Evolutionary conservation across 1,140 invertebrate species (phyloP).

Genomic region (Saxidomus purpurata): DNA sequence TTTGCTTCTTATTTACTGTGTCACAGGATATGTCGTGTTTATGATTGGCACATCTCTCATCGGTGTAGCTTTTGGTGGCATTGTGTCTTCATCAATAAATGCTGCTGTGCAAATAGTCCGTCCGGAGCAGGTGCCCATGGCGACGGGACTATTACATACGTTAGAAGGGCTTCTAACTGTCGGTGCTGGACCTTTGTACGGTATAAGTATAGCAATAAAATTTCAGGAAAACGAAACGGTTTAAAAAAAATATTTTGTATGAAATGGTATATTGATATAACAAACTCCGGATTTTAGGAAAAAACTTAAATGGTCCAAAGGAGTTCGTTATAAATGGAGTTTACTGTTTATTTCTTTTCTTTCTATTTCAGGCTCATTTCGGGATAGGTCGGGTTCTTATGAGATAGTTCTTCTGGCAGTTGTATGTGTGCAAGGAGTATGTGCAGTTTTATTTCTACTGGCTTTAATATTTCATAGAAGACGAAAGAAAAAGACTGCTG

Average conservation of each 20-base stretch:
- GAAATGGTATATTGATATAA: no score
- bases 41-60: background rate
- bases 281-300: no score
- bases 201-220: background rate
- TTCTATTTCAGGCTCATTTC: background rate
- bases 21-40: background rate
- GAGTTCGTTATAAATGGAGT: no score
- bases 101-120: background rate
- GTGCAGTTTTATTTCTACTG: background rate
- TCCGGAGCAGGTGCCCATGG: background rate
- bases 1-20: background rate
- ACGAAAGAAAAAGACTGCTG: background rate
- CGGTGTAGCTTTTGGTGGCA: background rate
- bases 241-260: no score
- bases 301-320: no score
- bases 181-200: background rate
- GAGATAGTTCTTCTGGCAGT: background rate
- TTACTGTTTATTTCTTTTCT: no score
- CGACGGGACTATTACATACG: background rate
- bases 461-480: background rate
- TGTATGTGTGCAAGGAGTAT: background rate
- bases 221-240: no score
- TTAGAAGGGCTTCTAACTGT: background rate
- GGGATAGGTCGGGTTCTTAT: background rate
- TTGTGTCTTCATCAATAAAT: background rate